These are phyloP conservation scores for Mormyrops attenuatus DNA, from an alignment of 2,797 vertebrate species.

Conservation along the genomic window DNA sequence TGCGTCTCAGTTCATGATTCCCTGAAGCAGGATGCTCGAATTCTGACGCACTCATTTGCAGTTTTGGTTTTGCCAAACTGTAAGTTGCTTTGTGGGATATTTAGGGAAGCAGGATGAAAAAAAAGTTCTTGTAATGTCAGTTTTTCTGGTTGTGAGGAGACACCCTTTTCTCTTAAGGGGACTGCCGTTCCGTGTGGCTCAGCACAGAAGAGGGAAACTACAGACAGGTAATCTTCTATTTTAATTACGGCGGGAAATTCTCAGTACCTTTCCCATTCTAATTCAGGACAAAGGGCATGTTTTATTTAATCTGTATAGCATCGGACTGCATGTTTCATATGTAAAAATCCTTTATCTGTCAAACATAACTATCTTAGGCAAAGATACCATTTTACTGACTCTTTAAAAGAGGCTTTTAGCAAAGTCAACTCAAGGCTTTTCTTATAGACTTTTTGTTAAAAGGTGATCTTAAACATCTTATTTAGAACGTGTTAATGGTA, in stretches of 20 bases:
- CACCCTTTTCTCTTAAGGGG: constrained; percentile 42
- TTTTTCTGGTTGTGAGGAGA: not conserved
- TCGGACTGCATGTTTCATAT: not conserved
- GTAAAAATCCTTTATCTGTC: not conserved
- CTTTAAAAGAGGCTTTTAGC: too few species aligned
- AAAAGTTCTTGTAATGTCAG: not conserved
- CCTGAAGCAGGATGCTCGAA: not conserved
- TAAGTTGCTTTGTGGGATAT: not conserved
- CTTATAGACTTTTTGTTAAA: too few species aligned
- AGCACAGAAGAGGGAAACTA: constrained; percentile 39
- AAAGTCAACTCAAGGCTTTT: not conserved
- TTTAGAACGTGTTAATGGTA: too few species aligned
- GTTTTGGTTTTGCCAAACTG: not conserved
- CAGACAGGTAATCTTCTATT: constrained; percentile 29
- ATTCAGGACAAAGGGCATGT: not conserved
- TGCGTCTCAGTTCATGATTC: not conserved
- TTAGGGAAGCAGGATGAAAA: not conserved
- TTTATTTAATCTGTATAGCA: too few species aligned
- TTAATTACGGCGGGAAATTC: not conserved
- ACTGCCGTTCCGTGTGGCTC: constrained; percentile 55
- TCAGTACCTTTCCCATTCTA: not conserved
- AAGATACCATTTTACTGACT: not conserved
- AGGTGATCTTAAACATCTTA: too few species aligned
- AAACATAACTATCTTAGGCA: not conserved
- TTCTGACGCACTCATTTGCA: not conserved